Conservation (phyloP, 2,888 invertebrate species). For the Latrodectus hesperus region DNA sequence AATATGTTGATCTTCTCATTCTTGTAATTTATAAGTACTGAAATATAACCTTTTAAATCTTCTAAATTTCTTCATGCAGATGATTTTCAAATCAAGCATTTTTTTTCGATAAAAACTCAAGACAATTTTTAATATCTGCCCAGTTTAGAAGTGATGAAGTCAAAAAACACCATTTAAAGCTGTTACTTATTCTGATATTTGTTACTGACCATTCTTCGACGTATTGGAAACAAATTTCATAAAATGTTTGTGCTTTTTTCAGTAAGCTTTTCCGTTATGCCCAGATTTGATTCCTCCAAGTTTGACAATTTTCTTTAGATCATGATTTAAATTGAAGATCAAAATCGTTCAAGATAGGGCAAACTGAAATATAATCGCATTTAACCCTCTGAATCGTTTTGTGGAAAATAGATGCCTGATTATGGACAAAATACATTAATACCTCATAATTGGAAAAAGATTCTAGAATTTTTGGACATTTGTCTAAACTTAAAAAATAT, state of each 20-base stretch:
- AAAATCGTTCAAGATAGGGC: constrained; percentile 39
- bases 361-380: too few species aligned
- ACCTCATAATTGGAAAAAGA: not conserved
- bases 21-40: constrained; percentile 21
- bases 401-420: constrained; percentile 26
- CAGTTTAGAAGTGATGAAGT: constrained; percentile 10
- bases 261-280: constrained; percentile 23
- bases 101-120: too few species aligned
- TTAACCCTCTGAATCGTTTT: constrained; percentile 28
- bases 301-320: constrained; percentile 33
- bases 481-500: too few species aligned
- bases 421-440: constrained; percentile 29
- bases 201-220: constrained; percentile 38
- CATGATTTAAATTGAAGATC: constrained; percentile 27
- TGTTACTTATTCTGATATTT: constrained; percentile 22
- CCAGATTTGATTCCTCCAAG: constrained; percentile 37
- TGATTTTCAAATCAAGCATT: not conserved
- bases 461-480: too few species aligned
- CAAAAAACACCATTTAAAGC: constrained; percentile 34
- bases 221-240: constrained; percentile 31
- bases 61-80: constrained; percentile 43
- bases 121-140: constrained; percentile 22
- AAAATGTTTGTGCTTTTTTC: constrained; percentile 29
- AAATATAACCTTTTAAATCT: constrained; percentile 20
- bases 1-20: constrained; percentile 29